Evolutionary conservation across 2,797 vertebrate species (phyloP).

Genomic region (Rhynchonycteris naso): DNA sequence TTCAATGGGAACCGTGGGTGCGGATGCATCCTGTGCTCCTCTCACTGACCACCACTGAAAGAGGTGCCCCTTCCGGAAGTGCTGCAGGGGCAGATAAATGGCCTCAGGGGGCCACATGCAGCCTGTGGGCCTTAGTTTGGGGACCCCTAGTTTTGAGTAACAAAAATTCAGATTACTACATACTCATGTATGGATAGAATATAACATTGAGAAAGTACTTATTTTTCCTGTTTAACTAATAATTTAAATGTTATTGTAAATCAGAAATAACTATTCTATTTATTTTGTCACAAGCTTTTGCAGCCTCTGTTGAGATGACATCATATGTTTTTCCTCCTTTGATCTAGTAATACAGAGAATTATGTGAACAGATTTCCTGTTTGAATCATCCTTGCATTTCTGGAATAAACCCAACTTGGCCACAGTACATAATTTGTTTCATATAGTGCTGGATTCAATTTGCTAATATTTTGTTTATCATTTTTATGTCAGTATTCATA

Average conservation of each 20-base stretch:
- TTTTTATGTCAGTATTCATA: conserved; percentile 22
- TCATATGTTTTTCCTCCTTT: background rate
- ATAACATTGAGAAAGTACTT: background rate
- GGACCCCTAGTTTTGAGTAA: background rate
- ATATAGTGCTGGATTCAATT: background rate
- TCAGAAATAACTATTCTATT: background rate
- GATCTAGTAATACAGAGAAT: conserved; percentile 21
- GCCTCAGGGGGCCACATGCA: too few species aligned
- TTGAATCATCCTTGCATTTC: conserved; percentile 25
- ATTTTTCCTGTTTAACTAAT: background rate
- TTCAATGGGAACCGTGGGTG: too few species aligned
- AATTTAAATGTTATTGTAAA: background rate
- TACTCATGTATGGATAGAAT: background rate
- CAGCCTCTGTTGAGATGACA: background rate
- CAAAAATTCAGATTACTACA: background rate
- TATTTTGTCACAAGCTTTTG: conserved; percentile 6
- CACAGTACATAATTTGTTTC: background rate
- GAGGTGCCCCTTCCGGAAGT: too few species aligned
- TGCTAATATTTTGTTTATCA: conserved; percentile 30
- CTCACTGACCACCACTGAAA: too few species aligned
- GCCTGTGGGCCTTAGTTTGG: too few species aligned
- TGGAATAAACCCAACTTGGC: conserved; percentile 10
- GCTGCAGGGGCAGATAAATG: too few species aligned
- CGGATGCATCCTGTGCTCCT: too few species aligned
- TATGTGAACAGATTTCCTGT: conserved; percentile 44